phyloP scores from a whole-genome alignment of 2,888 invertebrate species.

The Myathropa florea region DNA sequence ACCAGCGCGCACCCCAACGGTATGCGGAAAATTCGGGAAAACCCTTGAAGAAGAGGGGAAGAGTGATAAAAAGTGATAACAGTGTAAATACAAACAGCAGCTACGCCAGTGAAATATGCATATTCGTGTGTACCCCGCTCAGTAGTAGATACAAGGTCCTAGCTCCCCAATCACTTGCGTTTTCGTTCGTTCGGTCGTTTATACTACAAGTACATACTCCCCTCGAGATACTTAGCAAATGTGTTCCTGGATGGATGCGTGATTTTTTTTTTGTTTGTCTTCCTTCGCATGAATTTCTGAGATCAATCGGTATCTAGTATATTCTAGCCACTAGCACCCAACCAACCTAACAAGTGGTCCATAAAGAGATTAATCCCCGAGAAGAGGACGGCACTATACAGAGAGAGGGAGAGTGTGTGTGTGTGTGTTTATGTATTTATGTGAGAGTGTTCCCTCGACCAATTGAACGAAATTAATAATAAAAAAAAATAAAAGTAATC shows the following conservation, averaged over 20 bases:
- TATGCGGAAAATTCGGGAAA: slow-evolving; percentile 32
- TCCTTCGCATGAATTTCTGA: background rate
- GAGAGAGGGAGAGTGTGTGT: background rate
- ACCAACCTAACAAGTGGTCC: slow-evolving; percentile 64
- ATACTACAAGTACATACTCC: background rate
- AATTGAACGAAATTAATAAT: slow-evolving; percentile 6
- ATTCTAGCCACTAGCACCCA: slow-evolving; percentile 9
- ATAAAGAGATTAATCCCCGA: slow-evolving; percentile 43
- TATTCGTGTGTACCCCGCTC: slow-evolving; percentile 30
- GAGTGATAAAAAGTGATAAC: slow-evolving; percentile 40
- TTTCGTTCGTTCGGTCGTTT: slow-evolving; percentile 33
- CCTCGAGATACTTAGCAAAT: background rate
- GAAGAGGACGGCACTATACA: slow-evolving; percentile 51
- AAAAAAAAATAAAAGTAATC: slow-evolving; percentile 19
- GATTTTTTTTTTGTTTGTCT: background rate
- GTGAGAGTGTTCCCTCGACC: background rate
- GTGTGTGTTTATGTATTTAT: background rate
- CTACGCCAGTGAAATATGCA: slow-evolving; percentile 39
- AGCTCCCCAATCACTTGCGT: slow-evolving; percentile 33
- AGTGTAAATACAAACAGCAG: slow-evolving; percentile 33
- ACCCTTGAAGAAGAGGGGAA: slow-evolving; percentile 14
- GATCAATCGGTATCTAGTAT: background rate
- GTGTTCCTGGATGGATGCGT: slow-evolving; percentile 10
- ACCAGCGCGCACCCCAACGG: background rate
- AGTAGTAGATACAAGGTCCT: background rate